Percentiles rank a stretch among this genome's conserved stretches.
Evolutionary conservation across 2,888 invertebrate genomes (phyloP).

Genomic region (Drosophila colorata): DNA sequence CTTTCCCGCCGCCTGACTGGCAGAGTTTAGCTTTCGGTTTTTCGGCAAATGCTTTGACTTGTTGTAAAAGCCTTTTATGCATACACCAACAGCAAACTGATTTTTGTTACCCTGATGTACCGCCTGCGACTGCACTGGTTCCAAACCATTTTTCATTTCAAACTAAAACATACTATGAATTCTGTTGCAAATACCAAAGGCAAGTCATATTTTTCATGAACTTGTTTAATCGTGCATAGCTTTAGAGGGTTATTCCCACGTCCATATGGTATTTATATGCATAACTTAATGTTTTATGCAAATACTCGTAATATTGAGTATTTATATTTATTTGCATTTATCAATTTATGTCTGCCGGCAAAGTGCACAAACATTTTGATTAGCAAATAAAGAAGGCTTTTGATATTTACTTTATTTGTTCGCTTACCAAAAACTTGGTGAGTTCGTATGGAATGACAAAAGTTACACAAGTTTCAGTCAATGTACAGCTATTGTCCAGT

Average conservation of each 20-base stretch:
- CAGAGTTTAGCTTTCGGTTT: slow-evolving; percentile 39
- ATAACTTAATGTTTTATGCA: not conserved
- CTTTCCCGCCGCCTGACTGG: slow-evolving; percentile 19
- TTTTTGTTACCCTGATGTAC: slow-evolving; percentile 25
- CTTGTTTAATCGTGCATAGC: slow-evolving; percentile 22
- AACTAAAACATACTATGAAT: slow-evolving; percentile 52
- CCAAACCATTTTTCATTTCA: slow-evolving; percentile 35
- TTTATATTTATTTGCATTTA: not conserved
- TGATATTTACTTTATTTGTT: slow-evolving; percentile 6
- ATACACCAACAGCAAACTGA: slow-evolving; percentile 62
- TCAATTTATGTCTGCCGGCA: not conserved
- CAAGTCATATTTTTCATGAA: slow-evolving; percentile 15
- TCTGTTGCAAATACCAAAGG: slow-evolving; percentile 15
- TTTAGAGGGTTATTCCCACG: slow-evolving; percentile 12
- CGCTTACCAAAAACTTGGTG: not conserved
- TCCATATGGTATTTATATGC: not conserved
- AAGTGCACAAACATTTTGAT: slow-evolving; percentile 8
- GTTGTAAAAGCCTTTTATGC: slow-evolving; percentile 58
- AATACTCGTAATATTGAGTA: not conserved
- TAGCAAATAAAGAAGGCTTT: slow-evolving; percentile 9
- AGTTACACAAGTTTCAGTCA: not conserved
- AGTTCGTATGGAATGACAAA: not conserved
- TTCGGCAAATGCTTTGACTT: slow-evolving; percentile 50
- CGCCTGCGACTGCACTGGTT: slow-evolving; percentile 11
- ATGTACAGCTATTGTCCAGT: slow-evolving; percentile 11